A percentile compares a stretch with the other conserved stretches of the same genome.
phyloP scores from a whole-genome alignment of 2,113 vertebrate species.

The Melospiza georgiana region DNA sequence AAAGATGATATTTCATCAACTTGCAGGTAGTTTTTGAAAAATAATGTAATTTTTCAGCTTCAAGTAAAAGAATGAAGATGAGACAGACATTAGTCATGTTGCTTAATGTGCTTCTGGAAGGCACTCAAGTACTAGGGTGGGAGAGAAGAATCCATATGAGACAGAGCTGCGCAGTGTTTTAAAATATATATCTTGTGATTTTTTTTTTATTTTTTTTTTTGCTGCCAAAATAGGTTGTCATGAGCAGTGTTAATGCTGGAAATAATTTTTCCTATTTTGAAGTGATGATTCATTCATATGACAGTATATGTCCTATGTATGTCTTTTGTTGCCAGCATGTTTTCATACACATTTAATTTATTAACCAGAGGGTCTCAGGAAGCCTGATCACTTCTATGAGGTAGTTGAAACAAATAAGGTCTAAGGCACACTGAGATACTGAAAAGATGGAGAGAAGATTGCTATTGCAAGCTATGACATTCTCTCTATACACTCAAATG shows the following conservation, averaged over 20 bases:
- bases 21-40: constrained; percentile 33
- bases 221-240: constrained; percentile 1
- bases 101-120: constrained; percentile 34
- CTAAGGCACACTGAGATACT: background rate
- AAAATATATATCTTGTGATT: background rate
- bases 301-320: background rate
- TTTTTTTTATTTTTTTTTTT: background rate
- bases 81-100: constrained; percentile 43
- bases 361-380: background rate
- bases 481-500: background rate
- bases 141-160: background rate
- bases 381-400: background rate
- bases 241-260: background rate
- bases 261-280: constrained; percentile 33
- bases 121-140: background rate
- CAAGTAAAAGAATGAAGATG: background rate
- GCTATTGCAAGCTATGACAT: background rate
- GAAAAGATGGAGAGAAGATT: background rate
- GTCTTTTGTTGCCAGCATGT: background rate
- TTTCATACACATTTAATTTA: background rate
- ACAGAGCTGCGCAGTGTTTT: background rate
- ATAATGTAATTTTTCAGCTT: constrained; percentile 12
- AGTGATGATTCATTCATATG: constrained; percentile 24
- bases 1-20: constrained; percentile 19
- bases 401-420: background rate